phyloP scores from a whole-genome alignment of 1,140 invertebrate genomes.

The Drosophila punjabiensis region DNA sequence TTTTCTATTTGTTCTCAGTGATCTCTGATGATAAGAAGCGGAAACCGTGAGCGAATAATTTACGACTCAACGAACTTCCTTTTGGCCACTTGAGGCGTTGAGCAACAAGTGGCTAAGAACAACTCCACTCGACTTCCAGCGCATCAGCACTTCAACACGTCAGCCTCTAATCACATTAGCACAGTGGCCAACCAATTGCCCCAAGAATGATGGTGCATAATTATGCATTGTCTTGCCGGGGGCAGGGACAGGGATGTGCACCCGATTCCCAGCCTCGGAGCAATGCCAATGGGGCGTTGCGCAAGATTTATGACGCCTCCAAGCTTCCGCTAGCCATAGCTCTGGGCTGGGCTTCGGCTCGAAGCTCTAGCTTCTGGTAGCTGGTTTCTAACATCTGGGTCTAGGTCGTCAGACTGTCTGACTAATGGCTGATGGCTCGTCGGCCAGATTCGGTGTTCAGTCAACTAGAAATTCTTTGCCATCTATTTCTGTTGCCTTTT shows the following conservation, averaged over 20 bases:
- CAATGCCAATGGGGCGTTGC: conserved; percentile 72
- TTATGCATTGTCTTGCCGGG: conserved; percentile 60
- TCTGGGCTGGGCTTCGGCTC: conserved; percentile 3
- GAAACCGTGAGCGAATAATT: conserved; percentile 67
- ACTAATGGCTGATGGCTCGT: conserved; percentile 44
- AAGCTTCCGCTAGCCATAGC: conserved; percentile 67
- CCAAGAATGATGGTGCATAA: conserved; percentile 69
- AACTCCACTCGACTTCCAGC: conserved; percentile 20
- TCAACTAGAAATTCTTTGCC: conserved; percentile 76
- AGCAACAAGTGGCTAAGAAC: conserved; percentile 68
- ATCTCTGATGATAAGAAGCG: conserved; percentile 58
- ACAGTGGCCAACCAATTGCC: conserved; percentile 72
- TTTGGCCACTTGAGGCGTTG: conserved; percentile 58
- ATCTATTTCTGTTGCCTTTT: conserved; percentile 72
- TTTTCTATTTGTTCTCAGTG: conserved; percentile 29
- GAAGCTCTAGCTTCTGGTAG: conserved; percentile 18
- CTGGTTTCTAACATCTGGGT: conserved; percentile 56
- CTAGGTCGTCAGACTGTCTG: conserved; percentile 67
- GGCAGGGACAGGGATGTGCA: conserved; percentile 40
- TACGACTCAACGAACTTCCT: conserved; percentile 57
- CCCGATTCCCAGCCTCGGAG: conserved; percentile 40
- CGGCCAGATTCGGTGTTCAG: conserved; percentile 56
- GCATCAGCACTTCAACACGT: conserved; percentile 45
- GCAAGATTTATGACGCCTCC: conserved; percentile 80
- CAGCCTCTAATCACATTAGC: conserved; percentile 73